A percentile compares a stretch with the other conserved stretches of the same genome.
Evolutionary conservation across 2,888 invertebrate species (phyloP).

Genomic region (Hoplodrina ambigua): DNA sequence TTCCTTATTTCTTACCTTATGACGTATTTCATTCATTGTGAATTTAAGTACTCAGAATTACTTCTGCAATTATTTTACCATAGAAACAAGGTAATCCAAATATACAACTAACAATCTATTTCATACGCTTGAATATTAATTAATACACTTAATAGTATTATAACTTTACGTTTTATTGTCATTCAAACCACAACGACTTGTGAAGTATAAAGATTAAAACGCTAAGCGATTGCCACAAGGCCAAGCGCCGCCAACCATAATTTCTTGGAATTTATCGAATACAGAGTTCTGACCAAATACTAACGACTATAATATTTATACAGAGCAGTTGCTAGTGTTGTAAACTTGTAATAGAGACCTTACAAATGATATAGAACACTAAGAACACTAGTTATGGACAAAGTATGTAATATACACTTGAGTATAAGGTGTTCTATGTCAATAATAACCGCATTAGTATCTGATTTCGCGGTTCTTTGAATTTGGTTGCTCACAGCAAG

Average conservation of each 20-base stretch:
- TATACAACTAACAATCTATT: background rate
- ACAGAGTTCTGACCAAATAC: conserved; percentile 22
- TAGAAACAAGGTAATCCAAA: background rate
- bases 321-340: conserved; percentile 13
- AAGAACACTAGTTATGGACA: conserved; percentile 29
- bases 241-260: conserved; percentile 39
- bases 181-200: conserved; percentile 27
- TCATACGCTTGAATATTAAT: too few relatives aligned
- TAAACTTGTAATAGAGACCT: background rate
- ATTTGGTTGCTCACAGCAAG: conserved; percentile 56
- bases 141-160: too few relatives aligned
- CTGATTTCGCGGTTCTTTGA: conserved; percentile 65
- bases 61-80: background rate
- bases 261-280: conserved; percentile 65
- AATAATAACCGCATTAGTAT: conserved; percentile 64
- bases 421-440: conserved; percentile 65
- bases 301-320: conserved; percentile 17
- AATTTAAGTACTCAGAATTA: background rate
- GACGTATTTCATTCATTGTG: conserved; percentile 1
- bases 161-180: conserved; percentile 6
- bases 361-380: conserved; percentile 16
- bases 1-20: background rate
- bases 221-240: conserved; percentile 58
- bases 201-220: conserved; percentile 41
- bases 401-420: conserved; percentile 57